Conservation (phyloP, 1,140 invertebrate species). For the Macrobrachium rosenbergii region DNA sequence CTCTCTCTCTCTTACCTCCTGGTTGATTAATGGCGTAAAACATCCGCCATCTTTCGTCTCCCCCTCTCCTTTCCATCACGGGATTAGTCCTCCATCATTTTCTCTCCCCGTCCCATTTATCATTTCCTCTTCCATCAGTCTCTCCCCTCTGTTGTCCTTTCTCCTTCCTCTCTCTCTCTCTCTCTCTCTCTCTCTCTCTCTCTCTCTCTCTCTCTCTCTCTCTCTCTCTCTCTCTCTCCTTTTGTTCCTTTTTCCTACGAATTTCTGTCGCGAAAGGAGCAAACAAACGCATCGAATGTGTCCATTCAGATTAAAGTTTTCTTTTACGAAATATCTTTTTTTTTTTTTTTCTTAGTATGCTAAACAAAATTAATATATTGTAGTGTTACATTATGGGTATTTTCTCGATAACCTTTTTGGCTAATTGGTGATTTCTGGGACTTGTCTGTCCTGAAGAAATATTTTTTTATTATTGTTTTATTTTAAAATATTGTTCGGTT, state of each 20-base stretch:
- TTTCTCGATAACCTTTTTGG: too few relatives aligned
- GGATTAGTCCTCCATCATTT: neutral
- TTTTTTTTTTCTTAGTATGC: too few relatives aligned
- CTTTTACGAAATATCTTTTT: too few relatives aligned
- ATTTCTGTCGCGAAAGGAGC: neutral
- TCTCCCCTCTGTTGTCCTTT: neutral
- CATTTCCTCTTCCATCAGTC: neutral
- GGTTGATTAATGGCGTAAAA: neutral
- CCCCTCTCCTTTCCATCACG: neutral
- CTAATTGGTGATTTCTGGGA: too few relatives aligned
- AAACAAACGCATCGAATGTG: neutral
- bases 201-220: neutral
- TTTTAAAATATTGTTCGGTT: too few relatives aligned
- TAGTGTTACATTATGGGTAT: too few relatives aligned
- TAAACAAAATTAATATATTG: too few relatives aligned
- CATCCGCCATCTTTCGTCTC: neutral
- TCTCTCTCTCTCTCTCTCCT: neutral
- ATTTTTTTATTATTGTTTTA: too few relatives aligned
- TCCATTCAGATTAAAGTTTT: too few relatives aligned
- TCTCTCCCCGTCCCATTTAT: neutral
- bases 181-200: neutral
- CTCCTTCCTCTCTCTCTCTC: neutral
- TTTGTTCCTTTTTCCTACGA: neutral
- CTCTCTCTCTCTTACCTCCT: neutral
- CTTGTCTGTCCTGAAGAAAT: too few relatives aligned